Conservation (phyloP, 2,797 vertebrate genomes). For the Poecilia wingei region DNA sequence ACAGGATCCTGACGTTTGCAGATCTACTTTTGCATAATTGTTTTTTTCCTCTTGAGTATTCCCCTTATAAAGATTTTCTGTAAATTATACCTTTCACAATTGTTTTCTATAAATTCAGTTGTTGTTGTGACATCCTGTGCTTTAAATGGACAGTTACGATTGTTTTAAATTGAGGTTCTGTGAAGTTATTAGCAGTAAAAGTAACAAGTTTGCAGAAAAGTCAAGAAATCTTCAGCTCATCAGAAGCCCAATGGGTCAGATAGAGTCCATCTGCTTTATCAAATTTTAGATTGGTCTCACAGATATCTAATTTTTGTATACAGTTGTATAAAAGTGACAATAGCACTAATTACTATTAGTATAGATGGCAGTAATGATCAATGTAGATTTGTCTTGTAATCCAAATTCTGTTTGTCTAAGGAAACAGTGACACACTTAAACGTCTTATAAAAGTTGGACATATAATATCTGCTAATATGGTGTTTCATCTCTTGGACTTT, state of each 20-base stretch:
- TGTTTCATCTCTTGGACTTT: neutral
- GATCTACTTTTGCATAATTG: neutral
- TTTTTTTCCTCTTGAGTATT: too few relatives aligned
- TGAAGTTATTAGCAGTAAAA: neutral
- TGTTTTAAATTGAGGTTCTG: neutral
- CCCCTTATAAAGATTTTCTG: neutral
- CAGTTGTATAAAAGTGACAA: too few relatives aligned
- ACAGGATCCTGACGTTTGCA: neutral
- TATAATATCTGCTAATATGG: neutral
- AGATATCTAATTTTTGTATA: too few relatives aligned
- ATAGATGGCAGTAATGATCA: neutral
- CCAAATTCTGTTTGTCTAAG: neutral
- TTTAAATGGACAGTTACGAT: neutral
- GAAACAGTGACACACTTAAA: neutral
- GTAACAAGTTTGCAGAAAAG: neutral
- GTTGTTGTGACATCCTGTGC: neutral
- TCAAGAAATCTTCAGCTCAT: neutral
- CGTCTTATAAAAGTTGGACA: neutral
- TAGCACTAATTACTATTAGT: neutral
- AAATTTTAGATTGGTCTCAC: neutral
- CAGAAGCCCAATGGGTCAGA: neutral
- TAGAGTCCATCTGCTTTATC: neutral
- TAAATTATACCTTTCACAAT: neutral
- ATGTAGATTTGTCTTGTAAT: neutral
- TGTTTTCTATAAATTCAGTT: neutral